A percentile compares a stretch with the other conserved stretches of the same genome.
Conservation (phyloP, 2,797 vertebrate genomes). For the Loriculus beryllinus region DNA sequence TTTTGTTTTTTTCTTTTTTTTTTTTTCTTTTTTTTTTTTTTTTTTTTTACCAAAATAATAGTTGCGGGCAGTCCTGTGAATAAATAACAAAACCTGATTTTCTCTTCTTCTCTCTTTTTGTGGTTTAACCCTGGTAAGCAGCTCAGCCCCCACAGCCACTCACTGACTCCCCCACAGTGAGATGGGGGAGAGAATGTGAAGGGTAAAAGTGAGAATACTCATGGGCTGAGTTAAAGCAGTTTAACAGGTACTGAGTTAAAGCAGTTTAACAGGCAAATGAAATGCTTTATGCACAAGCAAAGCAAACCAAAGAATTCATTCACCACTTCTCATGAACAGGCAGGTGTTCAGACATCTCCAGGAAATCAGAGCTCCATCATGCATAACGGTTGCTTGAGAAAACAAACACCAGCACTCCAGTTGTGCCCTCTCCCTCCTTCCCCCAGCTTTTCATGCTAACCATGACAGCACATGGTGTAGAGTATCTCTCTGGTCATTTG, state of each 20-base stretch:
- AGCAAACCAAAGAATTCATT: not conserved
- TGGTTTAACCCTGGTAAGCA: not conserved
- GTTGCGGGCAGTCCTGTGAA: not conserved
- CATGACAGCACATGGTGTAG: not conserved
- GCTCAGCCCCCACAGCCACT: not conserved
- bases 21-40: not conserved
- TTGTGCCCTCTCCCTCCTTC: not conserved
- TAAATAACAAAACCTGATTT: not conserved
- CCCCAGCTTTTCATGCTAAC: not conserved
- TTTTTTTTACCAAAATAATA: not conserved
- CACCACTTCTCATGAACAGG: not conserved
- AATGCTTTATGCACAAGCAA: not conserved
- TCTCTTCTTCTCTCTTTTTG: not conserved
- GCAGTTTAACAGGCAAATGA: not conserved
- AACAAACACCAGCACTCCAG: not conserved
- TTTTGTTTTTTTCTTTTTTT: not conserved
- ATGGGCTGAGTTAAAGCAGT: not conserved
- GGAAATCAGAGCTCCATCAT: not conserved
- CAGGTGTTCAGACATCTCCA: not conserved
- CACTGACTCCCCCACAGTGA: rapidly evolving
- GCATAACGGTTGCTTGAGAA: not conserved
- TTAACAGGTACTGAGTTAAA: not conserved
- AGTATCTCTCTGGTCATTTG: not conserved
- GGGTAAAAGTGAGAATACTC: not conserved
- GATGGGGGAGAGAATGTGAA: not conserved